Evolutionary conservation across 2,888 invertebrate species (phyloP).

Genomic region (Alcis repandata): DNA sequence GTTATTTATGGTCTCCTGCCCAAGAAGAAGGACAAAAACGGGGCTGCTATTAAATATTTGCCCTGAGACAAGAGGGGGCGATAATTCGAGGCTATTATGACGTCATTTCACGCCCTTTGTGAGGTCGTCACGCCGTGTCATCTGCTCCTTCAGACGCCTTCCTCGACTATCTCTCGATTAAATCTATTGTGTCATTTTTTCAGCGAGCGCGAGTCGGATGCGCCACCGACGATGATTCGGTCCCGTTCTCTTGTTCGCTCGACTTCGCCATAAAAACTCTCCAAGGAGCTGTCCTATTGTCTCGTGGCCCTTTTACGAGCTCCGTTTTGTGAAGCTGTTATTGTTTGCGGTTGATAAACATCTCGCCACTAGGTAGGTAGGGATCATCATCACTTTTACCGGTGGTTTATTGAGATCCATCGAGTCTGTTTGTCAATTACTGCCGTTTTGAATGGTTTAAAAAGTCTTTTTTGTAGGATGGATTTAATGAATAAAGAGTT

Average conservation of each 20-base stretch:
- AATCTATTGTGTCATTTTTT: slow-evolving; percentile 86
- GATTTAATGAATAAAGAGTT: slow-evolving; percentile 75
- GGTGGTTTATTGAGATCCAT: slow-evolving; percentile 72
- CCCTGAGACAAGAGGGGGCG: slow-evolving; percentile 85
- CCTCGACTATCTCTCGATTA: slow-evolving; percentile 84
- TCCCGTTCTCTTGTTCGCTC: slow-evolving; percentile 80
- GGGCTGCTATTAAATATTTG: slow-evolving; percentile 85
- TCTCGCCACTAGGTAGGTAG: slow-evolving; percentile 84
- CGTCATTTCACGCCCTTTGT: slow-evolving; percentile 87
- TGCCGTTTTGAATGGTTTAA: slow-evolving; percentile 66
- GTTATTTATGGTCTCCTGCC: slow-evolving; percentile 83
- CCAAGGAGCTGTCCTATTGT: slow-evolving; percentile 81
- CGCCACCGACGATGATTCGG: slow-evolving; percentile 85
- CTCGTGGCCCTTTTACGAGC: slow-evolving; percentile 84
- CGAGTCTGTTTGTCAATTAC: slow-evolving; percentile 78
- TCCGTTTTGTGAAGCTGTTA: slow-evolving; percentile 84
- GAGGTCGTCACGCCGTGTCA: slow-evolving; percentile 85
- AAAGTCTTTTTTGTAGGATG: slow-evolving; percentile 66
- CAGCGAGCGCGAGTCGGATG: slow-evolving; percentile 80
- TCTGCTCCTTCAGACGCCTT: slow-evolving; percentile 86
- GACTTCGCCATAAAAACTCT: slow-evolving; percentile 82
- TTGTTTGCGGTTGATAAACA: slow-evolving; percentile 86
- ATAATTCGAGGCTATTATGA: slow-evolving; percentile 87
- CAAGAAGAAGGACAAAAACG: slow-evolving; percentile 82
- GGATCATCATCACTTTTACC: slow-evolving; percentile 84